Evolutionary conservation across 2,797 vertebrate species (phyloP).

Genomic region (Thripadectes ignobilis): DNA sequence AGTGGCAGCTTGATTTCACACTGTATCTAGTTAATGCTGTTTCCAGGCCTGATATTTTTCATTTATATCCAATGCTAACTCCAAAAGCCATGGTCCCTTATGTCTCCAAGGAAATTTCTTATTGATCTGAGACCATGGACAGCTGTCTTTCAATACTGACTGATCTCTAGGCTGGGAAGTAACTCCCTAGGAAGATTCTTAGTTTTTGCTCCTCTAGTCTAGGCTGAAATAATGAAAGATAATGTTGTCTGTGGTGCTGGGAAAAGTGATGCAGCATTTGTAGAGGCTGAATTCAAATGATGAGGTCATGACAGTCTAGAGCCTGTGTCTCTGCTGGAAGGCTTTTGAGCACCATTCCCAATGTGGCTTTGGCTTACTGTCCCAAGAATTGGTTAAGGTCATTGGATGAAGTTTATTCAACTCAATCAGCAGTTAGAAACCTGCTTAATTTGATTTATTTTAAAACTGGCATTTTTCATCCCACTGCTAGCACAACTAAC

Average conservation of each 20-base stretch:
- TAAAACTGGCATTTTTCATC: neutral
- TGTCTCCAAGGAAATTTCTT: neutral
- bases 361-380: neutral
- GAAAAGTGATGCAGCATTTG: neutral
- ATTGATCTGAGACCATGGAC: neutral
- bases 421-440: neutral
- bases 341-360: neutral
- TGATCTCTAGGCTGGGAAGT: neutral
- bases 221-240: neutral
- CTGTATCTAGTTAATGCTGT: neutral
- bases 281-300: neutral
- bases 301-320: neutral
- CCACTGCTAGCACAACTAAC: conserved; percentile 89
- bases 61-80: neutral
- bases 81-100: neutral
- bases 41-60: neutral
- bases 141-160: neutral
- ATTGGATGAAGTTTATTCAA: neutral
- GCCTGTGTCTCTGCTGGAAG: neutral
- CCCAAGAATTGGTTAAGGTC: neutral
- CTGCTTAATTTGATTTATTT: neutral
- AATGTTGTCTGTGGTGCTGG: neutral
- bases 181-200: neutral
- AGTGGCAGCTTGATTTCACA: neutral
- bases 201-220: neutral